phyloP scores from a whole-genome alignment of 1,140 invertebrate species.

The Potamilus streckersoni region DNA sequence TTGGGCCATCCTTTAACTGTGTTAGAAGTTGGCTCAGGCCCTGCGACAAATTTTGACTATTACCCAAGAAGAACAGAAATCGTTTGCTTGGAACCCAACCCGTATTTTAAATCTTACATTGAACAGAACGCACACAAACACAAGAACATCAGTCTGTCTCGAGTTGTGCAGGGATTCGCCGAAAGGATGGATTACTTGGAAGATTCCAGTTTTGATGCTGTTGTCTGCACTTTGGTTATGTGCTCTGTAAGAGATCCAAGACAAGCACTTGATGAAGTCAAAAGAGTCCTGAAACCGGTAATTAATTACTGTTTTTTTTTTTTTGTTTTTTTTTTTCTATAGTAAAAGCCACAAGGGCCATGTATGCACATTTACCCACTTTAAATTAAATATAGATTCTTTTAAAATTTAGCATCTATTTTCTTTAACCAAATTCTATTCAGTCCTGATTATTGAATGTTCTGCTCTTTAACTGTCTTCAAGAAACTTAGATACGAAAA shows the following conservation, averaged over 20 bases:
- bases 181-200: constrained; percentile 58
- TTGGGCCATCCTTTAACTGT: constrained; percentile 26
- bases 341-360: too few species aligned
- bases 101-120: constrained; percentile 32
- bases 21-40: constrained; percentile 56
- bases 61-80: constrained; percentile 40
- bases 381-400: too few species aligned
- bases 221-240: constrained; percentile 60
- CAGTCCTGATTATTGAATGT: too few species aligned
- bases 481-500: too few species aligned
- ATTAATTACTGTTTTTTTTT: constrained; percentile 1
- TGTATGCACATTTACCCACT: too few species aligned
- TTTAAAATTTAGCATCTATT: too few species aligned
- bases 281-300: constrained; percentile 61
- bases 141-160: constrained; percentile 2
- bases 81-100: constrained; percentile 45
- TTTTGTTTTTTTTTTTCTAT: too few species aligned
- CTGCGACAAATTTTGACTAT: constrained; percentile 52
- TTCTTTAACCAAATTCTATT: too few species aligned
- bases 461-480: too few species aligned
- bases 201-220: constrained; percentile 58
- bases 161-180: constrained; percentile 47
- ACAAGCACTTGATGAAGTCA: constrained; percentile 53
- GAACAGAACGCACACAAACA: constrained; percentile 16
- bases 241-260: constrained; percentile 54